phyloP scores from a whole-genome alignment of 2,113 vertebrate species.

The Aythya baeri region DNA sequence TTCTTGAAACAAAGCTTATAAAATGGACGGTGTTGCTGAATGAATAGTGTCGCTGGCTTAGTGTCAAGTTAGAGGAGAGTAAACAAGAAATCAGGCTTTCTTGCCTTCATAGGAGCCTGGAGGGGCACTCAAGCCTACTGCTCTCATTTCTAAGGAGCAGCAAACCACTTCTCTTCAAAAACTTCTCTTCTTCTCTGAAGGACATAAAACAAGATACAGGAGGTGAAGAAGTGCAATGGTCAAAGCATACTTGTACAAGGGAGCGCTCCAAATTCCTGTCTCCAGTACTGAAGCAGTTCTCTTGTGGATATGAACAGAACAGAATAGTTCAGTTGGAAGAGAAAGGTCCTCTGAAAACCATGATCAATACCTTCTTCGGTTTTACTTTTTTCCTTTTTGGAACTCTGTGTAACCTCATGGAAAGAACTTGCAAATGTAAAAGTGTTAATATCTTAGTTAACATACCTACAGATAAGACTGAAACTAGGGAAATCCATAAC shows the following conservation, averaged over 20 bases:
- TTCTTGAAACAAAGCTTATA: neutral
- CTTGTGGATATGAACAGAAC: neutral
- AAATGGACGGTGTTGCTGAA: neutral
- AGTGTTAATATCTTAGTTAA: neutral
- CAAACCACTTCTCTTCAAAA: neutral
- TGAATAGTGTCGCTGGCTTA: neutral
- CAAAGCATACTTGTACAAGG: neutral
- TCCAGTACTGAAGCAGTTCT: neutral
- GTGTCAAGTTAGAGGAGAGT: neutral
- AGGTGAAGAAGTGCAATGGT: neutral
- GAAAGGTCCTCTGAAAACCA: neutral
- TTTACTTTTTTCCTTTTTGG: neutral
- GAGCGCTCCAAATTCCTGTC: neutral
- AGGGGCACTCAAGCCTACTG: neutral
- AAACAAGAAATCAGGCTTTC: neutral
- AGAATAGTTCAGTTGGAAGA: neutral
- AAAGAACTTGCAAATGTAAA: neutral
- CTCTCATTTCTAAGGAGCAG: neutral
- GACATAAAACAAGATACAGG: neutral
- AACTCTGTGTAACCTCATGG: neutral
- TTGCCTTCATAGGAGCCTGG: neutral
- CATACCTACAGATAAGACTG: neutral
- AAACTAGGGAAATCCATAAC: neutral
- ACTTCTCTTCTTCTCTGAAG: neutral
- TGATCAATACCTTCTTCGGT: neutral